Percentiles rank a stretch among this genome's conserved stretches.
phyloP scores from a whole-genome alignment of 1,140 invertebrate genomes.

The Atta texana region DNA sequence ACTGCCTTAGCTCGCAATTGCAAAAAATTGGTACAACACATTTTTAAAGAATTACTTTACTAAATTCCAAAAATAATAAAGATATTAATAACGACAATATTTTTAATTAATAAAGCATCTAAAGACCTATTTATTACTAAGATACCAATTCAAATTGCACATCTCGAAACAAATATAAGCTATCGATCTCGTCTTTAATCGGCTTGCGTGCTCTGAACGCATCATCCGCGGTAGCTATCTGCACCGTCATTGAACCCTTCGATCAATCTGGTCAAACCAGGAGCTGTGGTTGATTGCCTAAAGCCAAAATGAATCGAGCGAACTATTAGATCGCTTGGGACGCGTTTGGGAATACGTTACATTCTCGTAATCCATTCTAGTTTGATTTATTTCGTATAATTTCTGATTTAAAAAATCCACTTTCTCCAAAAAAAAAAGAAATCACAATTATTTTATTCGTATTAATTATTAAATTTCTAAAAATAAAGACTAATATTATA shows the following conservation, averaged over 20 bases:
- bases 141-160: neutral
- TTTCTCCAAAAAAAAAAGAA: neutral
- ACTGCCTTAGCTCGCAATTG: neutral
- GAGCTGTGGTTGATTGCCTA: slow-evolving; percentile 65
- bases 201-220: slow-evolving; percentile 57
- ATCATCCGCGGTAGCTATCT: slow-evolving; percentile 76
- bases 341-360: slow-evolving; percentile 52
- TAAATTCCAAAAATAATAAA: neutral
- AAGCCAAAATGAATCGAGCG: slow-evolving; percentile 68
- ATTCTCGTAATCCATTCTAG: slow-evolving; percentile 8
- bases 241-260: slow-evolving; percentile 78
- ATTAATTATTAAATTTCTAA: neutral
- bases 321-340: slow-evolving; percentile 49
- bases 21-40: neutral
- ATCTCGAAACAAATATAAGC: slow-evolving; percentile 57
- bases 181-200: slow-evolving; percentile 44
- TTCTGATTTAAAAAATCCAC: neutral
- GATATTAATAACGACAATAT: neutral
- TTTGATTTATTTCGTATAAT: slow-evolving; percentile 22
- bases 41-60: neutral
- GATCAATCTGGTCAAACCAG: slow-evolving; percentile 77
- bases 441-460: neutral
- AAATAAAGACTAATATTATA: neutral
- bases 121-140: slow-evolving; percentile 11
- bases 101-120: slow-evolving; percentile 21